Evolutionary conservation across 1,140 invertebrate species (phyloP), one percentile per base, ranked within the genome.

Genomic region (Wiebesia pumilae): DNA sequence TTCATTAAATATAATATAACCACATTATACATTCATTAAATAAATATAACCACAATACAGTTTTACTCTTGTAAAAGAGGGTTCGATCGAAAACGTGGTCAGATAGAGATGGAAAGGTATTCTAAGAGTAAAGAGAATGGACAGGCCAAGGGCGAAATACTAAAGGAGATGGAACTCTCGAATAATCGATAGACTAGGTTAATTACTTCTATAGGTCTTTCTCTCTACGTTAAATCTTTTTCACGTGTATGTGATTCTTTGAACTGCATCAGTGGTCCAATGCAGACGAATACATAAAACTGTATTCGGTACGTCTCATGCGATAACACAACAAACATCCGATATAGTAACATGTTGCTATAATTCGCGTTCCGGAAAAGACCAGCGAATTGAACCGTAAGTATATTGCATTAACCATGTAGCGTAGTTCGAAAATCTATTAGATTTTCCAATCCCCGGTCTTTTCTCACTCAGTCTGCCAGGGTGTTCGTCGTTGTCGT

Each of bases 171-270:
- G 51, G 86, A 87, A 78, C 89, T 88, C 87, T 89, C 30, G 89
- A 93, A 91, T 92, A 94, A 93, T 93, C 91, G 93, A 90, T 91
- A 90, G 90, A 89, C 88, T 92, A 92, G 92, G 94, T 93, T 93
- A 94, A 94, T 94, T 93, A 92, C 93, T 93, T 93, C 91, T 91
- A 90, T 88, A 90, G 92, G 91, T 62, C 24, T 62, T 62, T 27
- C 58, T 4, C 24, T 27, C 24, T 27, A 47, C 43, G 14, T 14
- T 14, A 3, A 27, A 3, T 4, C 89, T 83, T 88, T 35, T 88
- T 87, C 65, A 89, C 88, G 87, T 89, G 88, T 85, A 88, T 88
- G 47, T 73, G 27, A 67, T 67, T 84, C 81, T 77, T 51, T 58
- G 40, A 10, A 27, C 24, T 62, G 58, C 27, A 10, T 1, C 58